Conservation (phyloP, 2,888 invertebrate species). For the Drosophila borealis region DNA sequence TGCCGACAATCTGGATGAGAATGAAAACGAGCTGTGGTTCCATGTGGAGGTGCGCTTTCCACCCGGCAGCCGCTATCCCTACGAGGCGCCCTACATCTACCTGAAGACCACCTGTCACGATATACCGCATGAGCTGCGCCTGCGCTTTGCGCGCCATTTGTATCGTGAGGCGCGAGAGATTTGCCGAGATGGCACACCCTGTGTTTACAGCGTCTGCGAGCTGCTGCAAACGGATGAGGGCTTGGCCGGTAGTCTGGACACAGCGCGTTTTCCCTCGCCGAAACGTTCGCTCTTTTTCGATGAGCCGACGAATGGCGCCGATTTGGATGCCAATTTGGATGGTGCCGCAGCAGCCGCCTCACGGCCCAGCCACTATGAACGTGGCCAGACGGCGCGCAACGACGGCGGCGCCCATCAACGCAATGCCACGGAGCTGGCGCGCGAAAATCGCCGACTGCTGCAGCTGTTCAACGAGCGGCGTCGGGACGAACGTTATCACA, state of each 20-base stretch:
- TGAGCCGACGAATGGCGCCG: conserved; percentile 80
- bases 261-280: conserved; percentile 86
- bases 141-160: conserved; percentile 89
- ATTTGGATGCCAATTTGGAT: conserved; percentile 52
- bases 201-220: conserved; percentile 90
- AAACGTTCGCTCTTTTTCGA: conserved; percentile 88
- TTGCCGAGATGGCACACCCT: conserved; percentile 89
- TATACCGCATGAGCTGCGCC: conserved; percentile 88
- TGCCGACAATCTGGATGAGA: conserved; percentile 63
- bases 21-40: conserved; percentile 86
- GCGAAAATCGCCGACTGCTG: conserved; percentile 88
- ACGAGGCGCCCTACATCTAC: conserved; percentile 90
- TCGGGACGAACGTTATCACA: conserved; percentile 87
- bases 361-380: conserved; percentile 88
- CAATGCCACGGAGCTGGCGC: conserved; percentile 86
- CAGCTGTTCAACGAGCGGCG: conserved; percentile 88
- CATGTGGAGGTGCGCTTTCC: conserved; percentile 92
- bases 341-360: conserved; percentile 57
- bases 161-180: conserved; percentile 89
- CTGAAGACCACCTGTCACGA: conserved; percentile 88
- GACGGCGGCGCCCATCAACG: conserved; percentile 85
- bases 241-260: conserved; percentile 87
- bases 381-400: conserved; percentile 86
- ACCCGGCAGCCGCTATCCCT: conserved; percentile 89
- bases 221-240: conserved; percentile 89